Evolutionary conservation across 2,113 vertebrate species (phyloP).

Genomic region (Hydrochoerus hydrochaeris): DNA sequence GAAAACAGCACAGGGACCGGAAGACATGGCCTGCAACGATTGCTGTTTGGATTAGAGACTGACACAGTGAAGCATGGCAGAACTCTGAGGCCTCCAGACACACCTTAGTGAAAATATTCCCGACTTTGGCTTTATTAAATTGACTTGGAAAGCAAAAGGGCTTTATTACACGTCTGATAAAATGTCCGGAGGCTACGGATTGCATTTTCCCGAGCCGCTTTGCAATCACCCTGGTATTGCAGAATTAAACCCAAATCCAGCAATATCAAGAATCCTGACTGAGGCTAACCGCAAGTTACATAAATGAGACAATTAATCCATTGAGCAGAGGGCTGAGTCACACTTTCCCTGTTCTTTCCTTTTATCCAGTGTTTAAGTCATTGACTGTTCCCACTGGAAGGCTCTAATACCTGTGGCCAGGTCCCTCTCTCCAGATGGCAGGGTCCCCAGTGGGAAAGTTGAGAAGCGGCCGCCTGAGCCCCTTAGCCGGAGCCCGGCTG

Average conservation of each 20-base stretch:
- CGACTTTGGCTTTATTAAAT: neutral
- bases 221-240: neutral
- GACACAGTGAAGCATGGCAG: constrained; percentile 48
- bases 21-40: neutral
- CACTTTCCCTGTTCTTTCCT: constrained; percentile 62
- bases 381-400: constrained; percentile 68
- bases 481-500: constrained; percentile 41
- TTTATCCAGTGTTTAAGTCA: constrained; percentile 69
- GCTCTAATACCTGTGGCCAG: constrained; percentile 72
- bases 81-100: constrained; percentile 15
- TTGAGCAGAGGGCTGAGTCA: constrained; percentile 61
- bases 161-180: neutral
- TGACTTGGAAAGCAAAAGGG: neutral
- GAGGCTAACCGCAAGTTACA: constrained; percentile 79
- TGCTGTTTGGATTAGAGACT: constrained; percentile 55
- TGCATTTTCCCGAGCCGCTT: neutral
- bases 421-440: neutral
- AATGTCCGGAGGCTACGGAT: neutral
- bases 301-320: constrained; percentile 78
- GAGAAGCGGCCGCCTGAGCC: constrained; percentile 63
- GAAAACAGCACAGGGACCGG: neutral
- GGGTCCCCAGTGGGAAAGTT: constrained; percentile 13
- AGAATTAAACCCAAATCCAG: constrained; percentile 67
- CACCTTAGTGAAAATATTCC: constrained; percentile 20
- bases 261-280: constrained; percentile 75